Base-by-base conservation (phyloP, 1,140 invertebrate species). In the Eupeodes corollae region DNA sequence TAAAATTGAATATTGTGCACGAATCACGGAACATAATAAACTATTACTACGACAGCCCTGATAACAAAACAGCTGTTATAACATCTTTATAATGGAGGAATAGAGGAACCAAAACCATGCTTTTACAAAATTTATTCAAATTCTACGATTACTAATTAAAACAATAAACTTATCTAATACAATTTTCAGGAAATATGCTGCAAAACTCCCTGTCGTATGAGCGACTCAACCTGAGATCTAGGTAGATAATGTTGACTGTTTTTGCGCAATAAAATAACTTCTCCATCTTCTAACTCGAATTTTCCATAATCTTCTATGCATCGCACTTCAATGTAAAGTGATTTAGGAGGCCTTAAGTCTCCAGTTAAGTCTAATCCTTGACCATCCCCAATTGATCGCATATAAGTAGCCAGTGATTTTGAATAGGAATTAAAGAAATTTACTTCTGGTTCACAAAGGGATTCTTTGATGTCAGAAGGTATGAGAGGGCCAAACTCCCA, bases 401-500 rank as follows among this genome's bases (percentile, higher is more conserved):
- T 97, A 61, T 94, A 97, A 9, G 77, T 81, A 6, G 88, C 88
- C 42, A 97, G 70, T 41, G 79, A 81, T 57, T 83, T 89, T 39
- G 86, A 94, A 61, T 97, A 97, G 46, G 82, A 82, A 26, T 79
- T 79, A 58, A 96, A 91, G 84, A 90, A 97, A 45, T 84, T 74
- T 19, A 84, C 69, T 73, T 97, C 93, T 5, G 82, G 75, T 58
- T 86, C 80, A 52, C 85, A 84, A 14, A 97, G 70, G 53, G 88
- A 82, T 30, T 79, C 73, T 62, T 84, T 85, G 1, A 95, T 80
- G 63, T 95, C 91, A 0, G 76, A 59, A 5, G 93, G 92, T 46
- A 98, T 67, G 34, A 94, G 83, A 47, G 87, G 84, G 3, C 93
- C 93, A 67, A 96, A 87, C 62, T 94, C 86, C 93, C 93, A 97